Evolutionary conservation across 2,113 vertebrate species (phyloP).

Genomic region (Chaenogobius annularis): DNA sequence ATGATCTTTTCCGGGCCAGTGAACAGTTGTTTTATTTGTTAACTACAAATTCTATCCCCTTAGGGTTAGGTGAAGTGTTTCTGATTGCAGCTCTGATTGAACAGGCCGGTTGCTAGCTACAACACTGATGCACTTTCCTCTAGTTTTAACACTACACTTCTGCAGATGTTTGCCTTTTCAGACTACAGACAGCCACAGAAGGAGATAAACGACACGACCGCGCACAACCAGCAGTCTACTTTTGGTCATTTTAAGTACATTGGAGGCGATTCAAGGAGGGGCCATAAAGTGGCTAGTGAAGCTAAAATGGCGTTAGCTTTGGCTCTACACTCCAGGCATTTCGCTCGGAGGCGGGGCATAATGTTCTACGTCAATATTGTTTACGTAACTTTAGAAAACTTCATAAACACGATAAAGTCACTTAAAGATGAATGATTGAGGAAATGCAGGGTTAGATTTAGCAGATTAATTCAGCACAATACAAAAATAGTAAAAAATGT

Average conservation of each 20-base stretch:
- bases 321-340: background rate
- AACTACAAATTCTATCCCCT: background rate
- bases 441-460: too few species aligned
- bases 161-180: constrained; percentile 6
- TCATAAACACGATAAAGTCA: background rate
- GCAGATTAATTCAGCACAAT: background rate
- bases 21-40: background rate
- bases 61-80: background rate
- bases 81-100: background rate
- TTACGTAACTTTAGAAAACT: background rate
- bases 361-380: background rate
- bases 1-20: background rate
- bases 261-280: background rate
- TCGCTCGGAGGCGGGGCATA: background rate
- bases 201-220: background rate
- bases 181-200: background rate
- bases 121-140: constrained; percentile 25
- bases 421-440: too few species aligned
- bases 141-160: constrained; percentile 44
- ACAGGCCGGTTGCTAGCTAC: constrained; percentile 60
- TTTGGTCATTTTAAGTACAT: background rate
- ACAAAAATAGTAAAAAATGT: background rate
- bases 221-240: background rate
- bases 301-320: constrained; percentile 55
- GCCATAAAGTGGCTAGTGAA: constrained; percentile 11